Evolutionary conservation across 23 tunicate species (phyloP), one percentile per base, ranked within the genome.

Genomic region (Halocynthia roretzi): DNA sequence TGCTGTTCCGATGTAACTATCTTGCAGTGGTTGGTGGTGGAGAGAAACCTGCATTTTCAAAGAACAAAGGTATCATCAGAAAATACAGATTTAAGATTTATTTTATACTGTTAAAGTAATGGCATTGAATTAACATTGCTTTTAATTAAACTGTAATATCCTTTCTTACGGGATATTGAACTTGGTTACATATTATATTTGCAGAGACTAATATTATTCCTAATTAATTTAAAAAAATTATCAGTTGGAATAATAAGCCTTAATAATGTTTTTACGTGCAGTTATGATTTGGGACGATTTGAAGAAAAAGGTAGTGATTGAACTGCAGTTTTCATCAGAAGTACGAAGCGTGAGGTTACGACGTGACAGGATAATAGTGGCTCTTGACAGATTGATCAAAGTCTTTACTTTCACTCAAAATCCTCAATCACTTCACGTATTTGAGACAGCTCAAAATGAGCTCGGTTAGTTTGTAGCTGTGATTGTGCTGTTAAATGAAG

Each of bases 1-100:
- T 93, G 98, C 75, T 93, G 14, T 93, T 86, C 74, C 81, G 98
- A 7, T 93, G 98, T 83, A 93, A 93, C 69, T 93, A 86, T 76
- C 77, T 93, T 67, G 98, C 98, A 0, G 52, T 93, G 19, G 93
- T 93, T 75, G 98, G 98, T 52, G 88, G 93, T 15, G 98, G 93
- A 20, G 65, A 72, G n/a, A 49, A 71, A 12, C 98, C 98, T n/a
- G 90, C 81, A 68, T 93, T 77, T 53, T 83, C 98, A 10, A 76
- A 76, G 57, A 93, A 86, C 53, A 86, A 86, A 80, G 91, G 89
- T 84, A 15, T 54, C 17, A 10, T 17, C 14, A 17, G 22, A 12
- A 68, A 12, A 2, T 68, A 12, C 2, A 17, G 21, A 17, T 68
- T 60, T 60, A 60, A 60, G n/a, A 15, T 60, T 2, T 2, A 60